Conservation (phyloP, 2,113 vertebrate species). For the Bubo blakistoni region DNA sequence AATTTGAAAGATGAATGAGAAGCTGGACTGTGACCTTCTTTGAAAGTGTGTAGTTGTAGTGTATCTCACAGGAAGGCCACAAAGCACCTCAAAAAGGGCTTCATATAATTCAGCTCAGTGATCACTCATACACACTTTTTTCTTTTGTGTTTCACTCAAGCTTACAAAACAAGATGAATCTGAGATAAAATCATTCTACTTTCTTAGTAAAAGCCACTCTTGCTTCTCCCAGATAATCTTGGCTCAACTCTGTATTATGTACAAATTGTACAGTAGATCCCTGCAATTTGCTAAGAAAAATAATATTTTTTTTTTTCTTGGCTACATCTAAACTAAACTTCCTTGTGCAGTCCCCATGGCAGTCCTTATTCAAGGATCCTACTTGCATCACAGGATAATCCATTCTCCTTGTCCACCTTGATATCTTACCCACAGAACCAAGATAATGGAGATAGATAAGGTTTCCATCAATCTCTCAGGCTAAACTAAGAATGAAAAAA, state of each 20-base stretch:
- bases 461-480: not conserved
- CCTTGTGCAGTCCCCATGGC: not conserved
- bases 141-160: not conserved
- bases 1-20: not conserved
- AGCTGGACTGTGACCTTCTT: not conserved
- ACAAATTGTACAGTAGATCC: not conserved
- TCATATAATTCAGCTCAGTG: not conserved
- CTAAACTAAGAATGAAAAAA: not conserved
- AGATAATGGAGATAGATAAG: not conserved
- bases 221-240: not conserved
- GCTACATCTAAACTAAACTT: not conserved
- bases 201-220: not conserved
- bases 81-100: not conserved
- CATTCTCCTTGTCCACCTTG: not conserved
- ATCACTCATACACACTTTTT: not conserved
- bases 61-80: not conserved
- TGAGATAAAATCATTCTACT: not conserved
- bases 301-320: not conserved
- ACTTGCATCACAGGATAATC: not conserved
- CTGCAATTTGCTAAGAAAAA: not conserved
- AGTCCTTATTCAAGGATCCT: not conserved
- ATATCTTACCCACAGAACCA: not conserved
- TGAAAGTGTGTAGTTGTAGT: not conserved
- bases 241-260: not conserved
- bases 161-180: not conserved